These are phyloP conservation scores for Macrophya alboannulata DNA, from an alignment of 2,888 invertebrate species.

Conservation along the genomic window DNA sequence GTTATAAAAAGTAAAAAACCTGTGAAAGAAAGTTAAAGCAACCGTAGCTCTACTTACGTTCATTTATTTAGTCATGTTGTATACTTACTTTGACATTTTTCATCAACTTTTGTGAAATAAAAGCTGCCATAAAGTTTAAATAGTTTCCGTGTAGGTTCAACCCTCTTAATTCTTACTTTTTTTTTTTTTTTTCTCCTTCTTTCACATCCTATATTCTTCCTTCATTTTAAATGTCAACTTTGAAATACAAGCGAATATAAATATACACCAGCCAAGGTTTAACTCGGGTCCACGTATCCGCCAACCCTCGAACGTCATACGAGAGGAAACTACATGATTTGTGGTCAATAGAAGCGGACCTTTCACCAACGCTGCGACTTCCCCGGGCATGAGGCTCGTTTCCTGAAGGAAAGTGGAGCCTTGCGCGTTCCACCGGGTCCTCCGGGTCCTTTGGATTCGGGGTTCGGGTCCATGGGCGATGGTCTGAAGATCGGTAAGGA, in stretches of 20 bases:
- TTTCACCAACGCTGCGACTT: conserved; percentile 56
- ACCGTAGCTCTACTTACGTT: not conserved
- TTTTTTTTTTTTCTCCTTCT: not conserved
- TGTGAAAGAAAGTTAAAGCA: conserved; percentile 23
- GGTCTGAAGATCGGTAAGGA: conserved; percentile 37
- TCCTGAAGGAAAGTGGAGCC: conserved; percentile 58
- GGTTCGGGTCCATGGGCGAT: conserved; percentile 9
- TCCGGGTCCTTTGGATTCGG: conserved; percentile 28
- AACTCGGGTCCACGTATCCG: conserved; percentile 26
- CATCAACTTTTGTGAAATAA: conserved; percentile 50
- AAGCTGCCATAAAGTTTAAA: conserved; percentile 42
- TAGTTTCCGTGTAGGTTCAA: conserved; percentile 26
- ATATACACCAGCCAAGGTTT: not conserved
- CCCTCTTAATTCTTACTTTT: not conserved
- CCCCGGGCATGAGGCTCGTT: conserved; percentile 56
- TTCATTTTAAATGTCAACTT: conserved; percentile 33
- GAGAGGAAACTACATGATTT: conserved; percentile 53
- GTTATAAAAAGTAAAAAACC: conserved; percentile 11
- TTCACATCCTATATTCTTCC: not conserved
- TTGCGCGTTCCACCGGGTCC: conserved; percentile 33
- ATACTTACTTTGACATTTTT: conserved; percentile 9
- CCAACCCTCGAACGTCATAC: conserved; percentile 25
- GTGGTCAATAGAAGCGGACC: conserved; percentile 49
- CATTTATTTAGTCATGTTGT: conserved; percentile 21
- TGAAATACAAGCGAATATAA: conserved; percentile 44